Evolutionary conservation across 2,113 vertebrate genomes (phyloP), one percentile per base, ranked within the genome.

Genomic region (Pan paniscus): DNA sequence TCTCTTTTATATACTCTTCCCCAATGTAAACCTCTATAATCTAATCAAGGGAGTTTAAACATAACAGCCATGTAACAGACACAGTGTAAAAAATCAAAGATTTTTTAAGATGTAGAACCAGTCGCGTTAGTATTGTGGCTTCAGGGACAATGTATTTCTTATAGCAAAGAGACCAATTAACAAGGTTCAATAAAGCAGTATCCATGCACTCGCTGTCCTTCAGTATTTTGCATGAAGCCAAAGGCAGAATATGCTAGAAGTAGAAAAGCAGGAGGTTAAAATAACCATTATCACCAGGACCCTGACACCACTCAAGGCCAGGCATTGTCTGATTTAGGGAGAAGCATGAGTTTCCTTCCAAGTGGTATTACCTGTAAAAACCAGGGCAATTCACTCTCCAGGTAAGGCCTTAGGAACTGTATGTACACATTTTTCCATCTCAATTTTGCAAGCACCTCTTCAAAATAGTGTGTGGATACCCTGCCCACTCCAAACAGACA

Each of bases 51-150:
- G n/a, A 72, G 17, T 55, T 23, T 82, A 16, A 75, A 57, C 0
- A 25, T 84, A 79, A 40, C 1, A 89, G 52, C 14, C 35, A 32
- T 18, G 20, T 35, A 64, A 40, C 68, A 91, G 78, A 86, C 23
- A 81, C 2, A 14, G 43, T 55, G 38, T 46, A 79, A 13, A 64
- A 59, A 55, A 84, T 73, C 35, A 59, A 85, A 87, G 20, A 76
- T 94, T 94, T 94, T 96, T 23, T 86, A 96, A 93, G 48, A 76
- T 79, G 22, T 52, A 82, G 17, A 78, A 52, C 32, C 5, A 40
- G 70, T 80, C 32, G 80, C 1, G 22, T 43, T 73, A 48, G 38
- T 64, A 0, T 40, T 86, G 22, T 72, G 13, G 32, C 79, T 97
- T 93, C 90, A 93, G 8, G 43, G 40, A 93, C 59, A 82, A n/a